Evolutionary conservation across 1,140 invertebrate genomes (phyloP), one percentile per base, ranked within the genome.

Genomic region (Polypedilum pembai): DNA sequence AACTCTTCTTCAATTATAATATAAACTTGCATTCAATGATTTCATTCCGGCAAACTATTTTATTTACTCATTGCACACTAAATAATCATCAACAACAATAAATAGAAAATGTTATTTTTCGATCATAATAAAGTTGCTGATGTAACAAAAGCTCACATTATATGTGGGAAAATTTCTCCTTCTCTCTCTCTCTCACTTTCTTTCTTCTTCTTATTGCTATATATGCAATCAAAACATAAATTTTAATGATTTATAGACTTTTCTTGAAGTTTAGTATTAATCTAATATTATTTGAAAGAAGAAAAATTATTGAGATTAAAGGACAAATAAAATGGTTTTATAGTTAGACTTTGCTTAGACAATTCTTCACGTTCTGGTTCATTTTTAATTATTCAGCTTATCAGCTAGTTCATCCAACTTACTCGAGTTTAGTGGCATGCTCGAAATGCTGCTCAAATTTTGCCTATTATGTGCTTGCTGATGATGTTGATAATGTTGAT

Each of bases 101-200:
- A n/a, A n/a, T n/a, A n/a, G n/a, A n/a, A 33, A 56, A 56, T n/a
- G n/a, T 56, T n/a, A 56, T 56, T 56, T 56, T 56, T 56, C 15
- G 45, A 56, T 56, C 45, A 56, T 56, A 69, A 69, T 69, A 69
- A 69, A 69, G 7, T 21, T 69, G 65, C 65, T 69, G 65, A 69
- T 69, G 65, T 69, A 69, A 69, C 65, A 69, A 69, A 56, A 56
- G 45, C 45, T 12, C 45, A 56, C 45, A 56, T 56, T 56, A 15
- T 56, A 56, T 56, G 12, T 56, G 45, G 45, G 45, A 56, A 56
- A 56, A 56, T 56, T n/a, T 56, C 15, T 15, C n/a, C n/a, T 56
- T 8, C 8, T 8, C 15, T 33, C 24, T 33, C 24, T 33, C 24
- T 1, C 5, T 33, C 24, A 33, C 24, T 33, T 33, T 33, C 1